Evolutionary conservation across 2,797 vertebrate genomes (phyloP).

Genomic region (Hippocampus kuda): DNA sequence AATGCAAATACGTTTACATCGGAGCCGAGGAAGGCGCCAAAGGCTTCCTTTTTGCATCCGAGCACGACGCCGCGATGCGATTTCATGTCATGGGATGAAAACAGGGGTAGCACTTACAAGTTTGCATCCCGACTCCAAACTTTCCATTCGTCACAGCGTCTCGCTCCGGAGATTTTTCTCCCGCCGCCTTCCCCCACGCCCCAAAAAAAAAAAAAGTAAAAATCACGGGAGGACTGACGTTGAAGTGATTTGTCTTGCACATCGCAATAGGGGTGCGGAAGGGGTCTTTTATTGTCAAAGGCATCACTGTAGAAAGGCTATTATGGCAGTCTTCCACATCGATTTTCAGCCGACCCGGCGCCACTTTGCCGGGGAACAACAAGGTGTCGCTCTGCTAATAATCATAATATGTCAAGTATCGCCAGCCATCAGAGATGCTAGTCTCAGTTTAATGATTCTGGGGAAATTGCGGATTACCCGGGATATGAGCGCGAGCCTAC

Average conservation of each 20-base stretch:
- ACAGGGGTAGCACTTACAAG: constrained; percentile 18
- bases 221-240: constrained; percentile 57
- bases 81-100: background rate
- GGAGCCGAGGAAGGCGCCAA: background rate
- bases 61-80: background rate
- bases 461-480: constrained; percentile 72
- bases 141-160: constrained; percentile 23
- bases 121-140: constrained; percentile 29
- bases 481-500: constrained; percentile 71
- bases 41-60: background rate
- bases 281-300: constrained; percentile 38
- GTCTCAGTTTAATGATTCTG: constrained; percentile 72
- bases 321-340: constrained; percentile 60
- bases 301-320: constrained; percentile 52
- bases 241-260: constrained; percentile 45
- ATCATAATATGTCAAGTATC: constrained; percentile 71
- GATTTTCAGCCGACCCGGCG: constrained; percentile 51
- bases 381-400: constrained; percentile 66
- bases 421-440: constrained; percentile 67
- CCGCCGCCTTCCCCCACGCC: constrained; percentile 52
- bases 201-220: background rate
- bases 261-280: constrained; percentile 18
- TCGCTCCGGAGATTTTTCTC: constrained; percentile 28
- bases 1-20: background rate
- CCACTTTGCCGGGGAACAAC: constrained; percentile 60